Conservation (phyloP, 2,888 invertebrate species). For the Athalia circularis region DNA sequence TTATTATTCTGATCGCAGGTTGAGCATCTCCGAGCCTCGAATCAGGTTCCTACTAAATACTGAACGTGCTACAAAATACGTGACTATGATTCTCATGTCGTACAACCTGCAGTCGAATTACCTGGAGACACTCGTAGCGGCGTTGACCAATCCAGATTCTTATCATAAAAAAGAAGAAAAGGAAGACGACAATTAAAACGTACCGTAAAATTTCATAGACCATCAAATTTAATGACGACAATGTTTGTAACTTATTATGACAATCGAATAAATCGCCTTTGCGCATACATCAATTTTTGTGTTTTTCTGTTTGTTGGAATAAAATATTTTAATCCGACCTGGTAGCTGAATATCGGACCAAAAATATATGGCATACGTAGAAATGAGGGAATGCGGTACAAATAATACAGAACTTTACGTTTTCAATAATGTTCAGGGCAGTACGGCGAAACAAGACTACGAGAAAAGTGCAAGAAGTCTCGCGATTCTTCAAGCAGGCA, state of each 20-base stretch:
- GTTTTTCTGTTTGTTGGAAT: too few species aligned
- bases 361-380: too few species aligned
- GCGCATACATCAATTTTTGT: too few species aligned
- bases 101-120: slow-evolving; percentile 68
- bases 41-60: slow-evolving; percentile 60
- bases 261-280: too few species aligned
- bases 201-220: too few species aligned
- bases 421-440: neutral
- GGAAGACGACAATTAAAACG: too few species aligned
- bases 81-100: slow-evolving; percentile 69
- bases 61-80: slow-evolving; percentile 65
- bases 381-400: too few species aligned
- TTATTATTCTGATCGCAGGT: slow-evolving; percentile 56
- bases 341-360: too few species aligned
- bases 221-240: neutral
- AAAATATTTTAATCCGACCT: too few species aligned
- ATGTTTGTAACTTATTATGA: too few species aligned
- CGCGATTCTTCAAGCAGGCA: slow-evolving; percentile 11
- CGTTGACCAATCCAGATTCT: slow-evolving; percentile 50
- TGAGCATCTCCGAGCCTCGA: slow-evolving; percentile 63
- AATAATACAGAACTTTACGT: too few species aligned
- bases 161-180: neutral
- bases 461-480: neutral
- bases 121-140: slow-evolving; percentile 62
- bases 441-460: neutral